Evolutionary conservation across 2,113 vertebrate genomes (phyloP).

Genomic region (Sebastes fasciatus): DNA sequence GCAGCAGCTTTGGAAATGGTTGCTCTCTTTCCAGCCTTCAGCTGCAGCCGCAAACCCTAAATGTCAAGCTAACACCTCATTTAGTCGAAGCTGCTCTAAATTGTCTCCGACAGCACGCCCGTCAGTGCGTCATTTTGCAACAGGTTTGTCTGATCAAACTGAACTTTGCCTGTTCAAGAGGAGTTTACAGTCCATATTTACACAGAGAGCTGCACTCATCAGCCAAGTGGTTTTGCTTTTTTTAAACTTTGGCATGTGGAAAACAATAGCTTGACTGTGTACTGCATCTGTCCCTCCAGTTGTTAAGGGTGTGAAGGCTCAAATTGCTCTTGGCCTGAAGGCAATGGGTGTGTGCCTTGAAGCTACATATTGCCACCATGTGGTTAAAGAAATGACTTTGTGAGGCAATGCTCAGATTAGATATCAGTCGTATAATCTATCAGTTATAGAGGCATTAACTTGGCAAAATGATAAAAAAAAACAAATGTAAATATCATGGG

Average conservation of each 20-base stretch:
- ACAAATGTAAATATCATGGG: background rate
- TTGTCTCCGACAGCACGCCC: background rate
- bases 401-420: background rate
- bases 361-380: conserved; percentile 49
- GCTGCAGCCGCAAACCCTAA: conserved; percentile 34
- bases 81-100: conserved; percentile 3
- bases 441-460: background rate
- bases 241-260: background rate
- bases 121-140: conserved; percentile 18
- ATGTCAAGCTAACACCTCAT: conserved; percentile 45
- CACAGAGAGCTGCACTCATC: conserved; percentile 14
- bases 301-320: conserved; percentile 27
- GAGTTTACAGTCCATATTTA: conserved; percentile 31
- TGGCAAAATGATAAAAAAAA: background rate
- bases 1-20: conserved; percentile 54
- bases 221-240: background rate
- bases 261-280: conserved; percentile 35
- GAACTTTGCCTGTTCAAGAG: conserved; percentile 43
- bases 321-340: conserved; percentile 7
- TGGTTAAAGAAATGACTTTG: conserved; percentile 40
- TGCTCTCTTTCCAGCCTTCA: conserved; percentile 27
- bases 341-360: background rate
- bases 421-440: background rate
- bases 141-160: conserved; percentile 32
- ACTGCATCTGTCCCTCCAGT: conserved; percentile 31